These are phyloP conservation scores for Drosophila prosaltans DNA, from an alignment of 1,140 invertebrate species.

Conservation along the genomic window DNA sequence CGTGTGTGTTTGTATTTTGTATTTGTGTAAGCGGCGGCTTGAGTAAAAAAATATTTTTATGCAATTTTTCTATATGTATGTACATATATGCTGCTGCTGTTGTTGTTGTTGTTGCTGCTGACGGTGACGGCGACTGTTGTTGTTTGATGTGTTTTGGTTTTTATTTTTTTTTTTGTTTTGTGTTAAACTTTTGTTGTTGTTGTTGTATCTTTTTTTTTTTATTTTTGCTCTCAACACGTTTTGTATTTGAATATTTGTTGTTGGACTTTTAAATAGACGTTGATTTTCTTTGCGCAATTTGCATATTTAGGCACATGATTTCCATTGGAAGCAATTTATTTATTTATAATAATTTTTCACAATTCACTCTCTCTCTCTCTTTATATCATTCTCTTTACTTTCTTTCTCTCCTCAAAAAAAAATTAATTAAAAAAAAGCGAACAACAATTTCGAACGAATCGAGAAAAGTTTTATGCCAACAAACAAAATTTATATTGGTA, in stretches of 20 bases:
- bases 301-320: constrained; percentile 81
- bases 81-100: constrained; percentile 26
- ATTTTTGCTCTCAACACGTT: constrained; percentile 71
- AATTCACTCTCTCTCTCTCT: constrained; percentile 32
- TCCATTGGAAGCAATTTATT: constrained; percentile 74
- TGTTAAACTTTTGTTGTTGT: constrained; percentile 36
- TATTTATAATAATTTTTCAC: constrained; percentile 65
- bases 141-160: constrained; percentile 35
- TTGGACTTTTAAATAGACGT: constrained; percentile 77
- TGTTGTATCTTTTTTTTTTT: constrained; percentile 40
- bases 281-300: constrained; percentile 80
- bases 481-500: background rate
- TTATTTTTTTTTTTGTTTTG: constrained; percentile 42
- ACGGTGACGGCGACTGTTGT: constrained; percentile 22
- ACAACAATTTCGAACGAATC: constrained; percentile 6
- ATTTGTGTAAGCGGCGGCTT: constrained; percentile 40
- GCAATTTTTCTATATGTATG: constrained; percentile 70
- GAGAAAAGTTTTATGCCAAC: constrained; percentile 1
- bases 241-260: constrained; percentile 74
- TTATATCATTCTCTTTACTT: constrained; percentile 22
- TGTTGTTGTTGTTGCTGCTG: constrained; percentile 21
- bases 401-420: constrained; percentile 39
- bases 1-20: constrained; percentile 31
- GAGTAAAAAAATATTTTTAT: constrained; percentile 80
- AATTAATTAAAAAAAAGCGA: constrained; percentile 13